Evolutionary conservation across 2,113 vertebrate genomes (phyloP), one percentile per base, ranked within the genome.

Genomic region (Ascaphus truei): DNA sequence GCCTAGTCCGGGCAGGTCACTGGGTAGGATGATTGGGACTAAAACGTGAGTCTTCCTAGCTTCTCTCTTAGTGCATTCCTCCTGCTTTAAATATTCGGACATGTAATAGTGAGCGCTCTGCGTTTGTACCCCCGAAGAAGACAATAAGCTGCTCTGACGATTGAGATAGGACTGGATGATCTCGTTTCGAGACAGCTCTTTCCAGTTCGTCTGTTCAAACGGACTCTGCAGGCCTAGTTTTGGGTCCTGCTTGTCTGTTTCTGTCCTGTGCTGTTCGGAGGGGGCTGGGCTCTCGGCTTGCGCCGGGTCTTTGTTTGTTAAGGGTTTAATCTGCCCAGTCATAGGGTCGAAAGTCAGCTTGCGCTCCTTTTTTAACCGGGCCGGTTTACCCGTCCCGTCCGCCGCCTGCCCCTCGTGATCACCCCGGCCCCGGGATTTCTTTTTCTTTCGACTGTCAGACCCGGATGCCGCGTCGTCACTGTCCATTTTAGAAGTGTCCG

Each of bases 141-240:
- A 94, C 47, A 96, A 88, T 80, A 95, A 82, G 74, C 91, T 97
- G 88, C 94, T 96, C 79, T 97, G 95, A 71, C 92, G 88, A 83
- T 88, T 95, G 72, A 96, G 87, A 87, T 98, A 96, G 1, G 94
- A 93, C 84, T 98, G 93, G 79, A 98, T 94, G 60, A 94, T 96
- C 83, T 95, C 93, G 0, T 93, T 97, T 76, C 92, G 90, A 1
- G 96, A 95, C 71, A 95, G 81, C 66, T 95, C 94, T 79, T 96
- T 95, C 92, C 94, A 95, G 89, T 96, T 95, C 13, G 92, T 94
- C 83, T 96, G 93, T 82, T 96, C 93, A 71, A 96, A 93, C 50
- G 92, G 89, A 80, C 90, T 94, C 77, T 91, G 90, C 71, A 90
- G 81, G 74, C 79, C 81, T 59, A 86, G 77, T 50, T 89, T 85